These are phyloP conservation scores for Hyposoter dolosus DNA, from an alignment of 2,888 invertebrate genomes.

Conservation along the genomic window DNA sequence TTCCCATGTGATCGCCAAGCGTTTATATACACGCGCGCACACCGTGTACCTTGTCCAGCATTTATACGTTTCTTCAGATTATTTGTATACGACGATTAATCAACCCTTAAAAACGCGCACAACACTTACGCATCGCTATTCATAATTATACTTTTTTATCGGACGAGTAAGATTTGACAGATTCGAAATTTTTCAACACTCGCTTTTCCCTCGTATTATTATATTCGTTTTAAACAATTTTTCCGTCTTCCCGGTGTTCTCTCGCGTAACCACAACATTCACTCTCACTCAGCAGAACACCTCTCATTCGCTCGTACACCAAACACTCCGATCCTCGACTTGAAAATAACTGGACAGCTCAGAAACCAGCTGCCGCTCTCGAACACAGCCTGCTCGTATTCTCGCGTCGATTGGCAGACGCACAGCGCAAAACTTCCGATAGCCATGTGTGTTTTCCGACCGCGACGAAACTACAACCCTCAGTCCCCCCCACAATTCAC, in stretches of 20 bases:
- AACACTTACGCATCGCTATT: conserved; percentile 11
- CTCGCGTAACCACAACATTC: conserved; percentile 59
- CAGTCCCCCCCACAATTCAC: not conserved
- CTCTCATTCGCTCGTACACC: conserved; percentile 23
- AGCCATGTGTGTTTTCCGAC: conserved; percentile 15
- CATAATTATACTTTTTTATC: not conserved
- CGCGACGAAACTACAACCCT: not conserved
- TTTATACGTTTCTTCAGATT: conserved; percentile 7
- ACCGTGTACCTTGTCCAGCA: conserved; percentile 23
- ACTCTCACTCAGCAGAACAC: conserved; percentile 12
- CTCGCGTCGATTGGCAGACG: not conserved
- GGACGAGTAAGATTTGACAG: not conserved
- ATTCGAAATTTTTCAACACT: not conserved
- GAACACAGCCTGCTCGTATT: not conserved
- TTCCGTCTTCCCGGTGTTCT: conserved; percentile 40
- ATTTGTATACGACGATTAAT: not conserved
- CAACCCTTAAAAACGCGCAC: not conserved
- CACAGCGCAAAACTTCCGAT: conserved; percentile 10
- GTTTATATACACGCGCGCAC: conserved; percentile 51
- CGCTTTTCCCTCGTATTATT: not conserved
- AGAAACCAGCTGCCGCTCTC: conserved; percentile 27
- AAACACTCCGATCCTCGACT: conserved; percentile 6
- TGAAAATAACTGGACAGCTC: conserved; percentile 36
- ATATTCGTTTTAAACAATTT: conserved; percentile 16
- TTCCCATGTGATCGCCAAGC: conserved; percentile 61